Percentiles rank a stretch among this genome's conserved stretches.
Conservation (phyloP, 2,888 invertebrate species). For the Euphydryas editha region DNA sequence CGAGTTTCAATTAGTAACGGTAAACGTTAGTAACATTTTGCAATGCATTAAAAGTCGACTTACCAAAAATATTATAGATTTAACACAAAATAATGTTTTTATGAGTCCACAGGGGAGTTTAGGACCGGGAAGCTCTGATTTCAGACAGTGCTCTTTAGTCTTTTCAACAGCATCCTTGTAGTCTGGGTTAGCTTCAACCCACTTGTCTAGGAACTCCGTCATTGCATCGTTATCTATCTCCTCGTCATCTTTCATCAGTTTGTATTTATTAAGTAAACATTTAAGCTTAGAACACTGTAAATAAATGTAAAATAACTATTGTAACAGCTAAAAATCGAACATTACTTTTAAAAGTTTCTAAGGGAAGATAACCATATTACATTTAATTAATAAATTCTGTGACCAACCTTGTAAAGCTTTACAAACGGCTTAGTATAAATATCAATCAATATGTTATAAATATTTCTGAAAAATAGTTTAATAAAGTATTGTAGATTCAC, state of each 20-base stretch:
- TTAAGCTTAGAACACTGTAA: constrained; percentile 59
- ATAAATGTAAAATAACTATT: background rate
- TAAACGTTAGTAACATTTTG: background rate
- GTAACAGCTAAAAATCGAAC: no score
- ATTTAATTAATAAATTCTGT: no score
- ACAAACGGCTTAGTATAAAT: no score
- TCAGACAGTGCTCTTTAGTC: constrained; percentile 56
- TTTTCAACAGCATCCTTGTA: constrained; percentile 51
- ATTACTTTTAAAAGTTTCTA: no score
- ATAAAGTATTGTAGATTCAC: no score
- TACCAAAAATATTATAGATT: background rate
- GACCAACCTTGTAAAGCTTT: no score
- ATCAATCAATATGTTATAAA: no score
- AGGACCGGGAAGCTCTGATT: constrained; percentile 45
- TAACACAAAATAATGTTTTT: background rate
- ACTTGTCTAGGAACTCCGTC: constrained; percentile 50
- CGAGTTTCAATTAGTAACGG: no score
- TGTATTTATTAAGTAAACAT: constrained; percentile 59
- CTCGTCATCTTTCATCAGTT: constrained; percentile 51
- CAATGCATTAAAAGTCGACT: background rate
- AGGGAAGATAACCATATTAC: no score
- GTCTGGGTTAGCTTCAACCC: constrained; percentile 51
- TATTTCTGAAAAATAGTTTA: no score
- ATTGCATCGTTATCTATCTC: constrained; percentile 53
- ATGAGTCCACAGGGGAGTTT: constrained; percentile 30